phyloP scores from a whole-genome alignment of 2,113 vertebrate species.

The Anser brachyrhynchus region DNA sequence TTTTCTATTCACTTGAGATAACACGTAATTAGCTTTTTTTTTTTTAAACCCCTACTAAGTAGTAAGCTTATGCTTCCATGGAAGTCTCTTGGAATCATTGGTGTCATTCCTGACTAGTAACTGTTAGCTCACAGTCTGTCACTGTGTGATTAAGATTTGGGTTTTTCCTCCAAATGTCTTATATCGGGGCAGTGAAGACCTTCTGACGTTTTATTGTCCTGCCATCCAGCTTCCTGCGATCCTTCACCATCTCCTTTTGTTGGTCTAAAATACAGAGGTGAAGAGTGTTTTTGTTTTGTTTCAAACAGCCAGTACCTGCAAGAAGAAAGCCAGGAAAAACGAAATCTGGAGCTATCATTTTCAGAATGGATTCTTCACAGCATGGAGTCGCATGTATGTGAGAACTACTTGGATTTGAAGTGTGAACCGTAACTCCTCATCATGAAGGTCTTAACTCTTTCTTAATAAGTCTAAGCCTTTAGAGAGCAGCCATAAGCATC shows the following conservation, averaged over 20 bases:
- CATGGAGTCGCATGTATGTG: constrained; percentile 80
- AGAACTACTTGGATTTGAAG: not conserved
- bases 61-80: not conserved
- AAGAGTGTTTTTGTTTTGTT: constrained; percentile 11
- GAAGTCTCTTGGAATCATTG: not conserved
- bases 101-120: not conserved
- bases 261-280: not conserved
- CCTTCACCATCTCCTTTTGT: not conserved
- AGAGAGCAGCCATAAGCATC: not conserved
- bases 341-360: constrained; percentile 81
- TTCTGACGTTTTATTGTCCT: not conserved
- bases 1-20: not conserved
- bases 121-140: not conserved
- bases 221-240: not conserved
- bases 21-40: not conserved
- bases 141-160: not conserved
- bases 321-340: constrained; percentile 88
- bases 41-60: not conserved
- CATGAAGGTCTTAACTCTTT: not conserved
- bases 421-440: accelerated
- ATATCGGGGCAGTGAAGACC: not conserved
- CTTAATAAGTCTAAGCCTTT: not conserved
- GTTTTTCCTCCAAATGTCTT: not conserved
- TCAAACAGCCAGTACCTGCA: constrained; percentile 84
- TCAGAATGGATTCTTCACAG: constrained; percentile 86